phyloP scores from a whole-genome alignment of 2,888 invertebrate genomes.

The Lepidonotus clava region DNA sequence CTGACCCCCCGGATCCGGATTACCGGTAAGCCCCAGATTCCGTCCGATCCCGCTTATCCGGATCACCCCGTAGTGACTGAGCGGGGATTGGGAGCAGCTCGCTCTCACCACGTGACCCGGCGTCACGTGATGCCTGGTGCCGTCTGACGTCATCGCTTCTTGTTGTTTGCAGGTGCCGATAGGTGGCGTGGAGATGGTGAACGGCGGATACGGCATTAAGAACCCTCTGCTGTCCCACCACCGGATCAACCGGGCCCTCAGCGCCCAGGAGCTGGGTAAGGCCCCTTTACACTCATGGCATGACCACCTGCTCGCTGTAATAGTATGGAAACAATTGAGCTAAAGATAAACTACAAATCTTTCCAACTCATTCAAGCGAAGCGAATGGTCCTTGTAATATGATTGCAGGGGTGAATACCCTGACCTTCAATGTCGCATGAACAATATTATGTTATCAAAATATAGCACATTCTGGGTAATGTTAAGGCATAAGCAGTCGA shows the following conservation, averaged over 20 bases:
- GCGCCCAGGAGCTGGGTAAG: slow-evolving; percentile 64
- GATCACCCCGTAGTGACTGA: not conserved
- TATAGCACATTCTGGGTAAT: too few relatives aligned
- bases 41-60: slow-evolving; percentile 7
- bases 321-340: too few relatives aligned
- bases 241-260: slow-evolving; percentile 40
- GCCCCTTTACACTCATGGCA: too few relatives aligned
- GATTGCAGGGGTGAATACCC: too few relatives aligned
- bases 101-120: not conserved
- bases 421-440: too few relatives aligned
- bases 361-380: too few relatives aligned
- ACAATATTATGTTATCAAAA: too few relatives aligned
- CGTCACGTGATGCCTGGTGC: not conserved
- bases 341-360: too few relatives aligned
- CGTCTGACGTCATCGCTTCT: not conserved
- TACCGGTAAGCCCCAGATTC: not conserved
- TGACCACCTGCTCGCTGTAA: too few relatives aligned
- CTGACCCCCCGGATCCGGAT: not conserved
- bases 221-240: slow-evolving; percentile 71
- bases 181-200: slow-evolving; percentile 71
- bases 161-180: not conserved
- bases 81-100: not conserved
- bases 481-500: too few relatives aligned
- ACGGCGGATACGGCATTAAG: slow-evolving; percentile 77
- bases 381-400: too few relatives aligned